A percentile compares a stretch with the other conserved stretches of the same genome.
Evolutionary conservation across 2,113 vertebrate genomes (phyloP).

Genomic region (Pygoscelis antarcticus): DNA sequence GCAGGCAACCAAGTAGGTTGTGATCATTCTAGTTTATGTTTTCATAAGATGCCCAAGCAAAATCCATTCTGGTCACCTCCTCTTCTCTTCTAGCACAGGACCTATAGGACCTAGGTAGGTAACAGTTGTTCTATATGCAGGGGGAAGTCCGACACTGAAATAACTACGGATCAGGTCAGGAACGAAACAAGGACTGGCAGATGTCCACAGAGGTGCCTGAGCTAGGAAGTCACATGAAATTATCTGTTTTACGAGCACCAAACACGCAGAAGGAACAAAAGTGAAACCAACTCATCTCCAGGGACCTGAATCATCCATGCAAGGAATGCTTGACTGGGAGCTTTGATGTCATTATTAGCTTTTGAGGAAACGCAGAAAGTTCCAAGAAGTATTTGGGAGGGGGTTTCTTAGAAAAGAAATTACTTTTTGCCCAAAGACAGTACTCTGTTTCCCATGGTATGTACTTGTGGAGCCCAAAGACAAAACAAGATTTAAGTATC

Average conservation of each 20-base stretch:
- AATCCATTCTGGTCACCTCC: neutral
- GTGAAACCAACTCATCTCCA: neutral
- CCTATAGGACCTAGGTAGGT: accelerated
- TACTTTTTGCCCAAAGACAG: neutral
- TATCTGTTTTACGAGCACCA: neutral
- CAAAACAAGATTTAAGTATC: neutral
- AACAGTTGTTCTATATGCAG: neutral
- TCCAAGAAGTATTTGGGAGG: neutral
- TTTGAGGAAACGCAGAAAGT: neutral
- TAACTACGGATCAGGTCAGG: neutral
- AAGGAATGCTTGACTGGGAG: neutral
- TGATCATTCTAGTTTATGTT: neutral
- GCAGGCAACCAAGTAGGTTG: neutral
- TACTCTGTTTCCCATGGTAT: neutral
- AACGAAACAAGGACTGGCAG: neutral
- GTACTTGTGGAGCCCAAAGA: neutral
- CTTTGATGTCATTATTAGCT: neutral
- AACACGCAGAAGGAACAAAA: neutral
- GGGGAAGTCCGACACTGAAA: neutral
- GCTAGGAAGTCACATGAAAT: neutral
- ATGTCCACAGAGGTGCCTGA: neutral
- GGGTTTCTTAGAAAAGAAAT: neutral
- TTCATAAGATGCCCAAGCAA: neutral
- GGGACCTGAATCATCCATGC: neutral
- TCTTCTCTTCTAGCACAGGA: neutral